Conservation (phyloP, 2,797 vertebrate species). For the Fistularia commersonii region DNA sequence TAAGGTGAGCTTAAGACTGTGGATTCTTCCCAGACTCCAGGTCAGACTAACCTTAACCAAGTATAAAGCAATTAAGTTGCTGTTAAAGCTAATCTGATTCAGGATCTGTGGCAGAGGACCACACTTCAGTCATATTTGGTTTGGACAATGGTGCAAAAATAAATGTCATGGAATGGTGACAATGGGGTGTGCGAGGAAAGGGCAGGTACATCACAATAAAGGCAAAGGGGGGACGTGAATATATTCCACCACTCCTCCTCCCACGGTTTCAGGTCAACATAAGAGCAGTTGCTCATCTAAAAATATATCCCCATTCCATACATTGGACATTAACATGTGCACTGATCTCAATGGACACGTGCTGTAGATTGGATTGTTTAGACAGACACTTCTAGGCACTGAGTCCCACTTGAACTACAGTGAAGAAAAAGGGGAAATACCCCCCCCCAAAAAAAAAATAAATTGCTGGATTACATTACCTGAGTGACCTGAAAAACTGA, state of each 20-base stretch:
- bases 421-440: slow-evolving; percentile 5
- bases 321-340: slow-evolving; percentile 34
- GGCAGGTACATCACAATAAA: slow-evolving; percentile 47
- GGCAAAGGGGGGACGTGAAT: slow-evolving; percentile 29
- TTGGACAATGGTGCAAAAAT: slow-evolving; percentile 51
- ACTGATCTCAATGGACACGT: slow-evolving; percentile 29
- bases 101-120: slow-evolving; percentile 42
- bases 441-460: slow-evolving; percentile 25
- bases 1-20: slow-evolving; percentile 44
- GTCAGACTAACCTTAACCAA: slow-evolving; percentile 24
- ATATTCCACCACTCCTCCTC: slow-evolving; percentile 62
- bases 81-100: slow-evolving; percentile 36
- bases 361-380: slow-evolving; percentile 4
- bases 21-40: slow-evolving; percentile 48
- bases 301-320: slow-evolving; percentile 26
- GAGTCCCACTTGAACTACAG: neutral
- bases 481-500: slow-evolving; percentile 15
- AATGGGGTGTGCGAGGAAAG: slow-evolving; percentile 49
- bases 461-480: slow-evolving; percentile 23
- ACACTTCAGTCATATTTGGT: slow-evolving; percentile 33
- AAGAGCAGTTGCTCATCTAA: slow-evolving; percentile 32
- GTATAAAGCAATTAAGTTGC: neutral
- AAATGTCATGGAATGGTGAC: slow-evolving; percentile 66
- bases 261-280: slow-evolving; percentile 31
- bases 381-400: slow-evolving; percentile 11